Base-by-base conservation (phyloP, 2,888 invertebrate species). In the Odontocerum albicorne region DNA sequence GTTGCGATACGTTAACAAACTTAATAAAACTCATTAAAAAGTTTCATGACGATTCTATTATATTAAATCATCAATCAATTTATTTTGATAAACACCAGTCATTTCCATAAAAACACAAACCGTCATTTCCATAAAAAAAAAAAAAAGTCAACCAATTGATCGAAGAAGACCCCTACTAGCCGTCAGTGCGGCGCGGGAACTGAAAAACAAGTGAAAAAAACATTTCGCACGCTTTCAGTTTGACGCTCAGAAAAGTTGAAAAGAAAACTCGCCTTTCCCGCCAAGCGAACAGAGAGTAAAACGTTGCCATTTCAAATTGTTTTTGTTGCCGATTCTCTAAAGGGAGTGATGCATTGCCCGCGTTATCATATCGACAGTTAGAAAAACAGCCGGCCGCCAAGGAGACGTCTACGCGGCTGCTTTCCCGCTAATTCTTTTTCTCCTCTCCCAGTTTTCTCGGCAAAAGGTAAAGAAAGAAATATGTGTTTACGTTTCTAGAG, bases 321-420 rank as follows among this genome's bases (percentile, higher is more conserved):
- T 56, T 55, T 56, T 52, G 52, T 58, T 47, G 53, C 49, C 49
- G 21, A 55, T 55, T 46, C 40, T 38, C 52, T 40, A 32, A 45
- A 33, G 13, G 45, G 40, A 32, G 59, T 44, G 58, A 52, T 60
- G 57, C 60, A 60, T 50, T 49, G 47, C 51, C 54, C 47, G 49
- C 55, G 43, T 60, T 57, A 55, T 60, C 54, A 46, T 52, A 36
- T 47, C 42, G 35, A 47, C 47, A 54, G 47, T 16, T 13, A 39
- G 13, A 17, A 55, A 19, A 31, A 32, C 57, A 60, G 60, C 57
- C 57, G 60, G 49, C 49, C 57, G 57, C 42, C 57, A 42, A 47
- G 51, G 44, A 40, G 51, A 43, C 54, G 44, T 47, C 49, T 44
- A n/a, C n/a, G n/a, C n/a, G n/a, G n/a, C 50, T 17, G 32, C 15